These are phyloP conservation scores for Amitus sp. DNA, from an alignment of 2,888 invertebrate species.

Conservation along the genomic window DNA sequence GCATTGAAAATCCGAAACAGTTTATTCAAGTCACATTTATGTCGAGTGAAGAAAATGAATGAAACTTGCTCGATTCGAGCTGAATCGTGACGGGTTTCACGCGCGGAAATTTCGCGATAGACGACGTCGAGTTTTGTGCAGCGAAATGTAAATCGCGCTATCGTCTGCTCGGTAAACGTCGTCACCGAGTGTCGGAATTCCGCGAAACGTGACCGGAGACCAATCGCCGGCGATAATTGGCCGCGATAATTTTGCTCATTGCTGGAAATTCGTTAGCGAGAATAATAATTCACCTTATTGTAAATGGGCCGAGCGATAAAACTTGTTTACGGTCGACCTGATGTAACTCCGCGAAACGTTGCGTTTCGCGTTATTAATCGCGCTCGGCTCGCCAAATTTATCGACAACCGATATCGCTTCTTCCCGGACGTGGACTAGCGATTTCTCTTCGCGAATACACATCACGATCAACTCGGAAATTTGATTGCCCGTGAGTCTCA, in stretches of 20 bases:
- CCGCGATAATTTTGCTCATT: slow-evolving; percentile 36
- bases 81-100: no score
- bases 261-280: slow-evolving; percentile 37
- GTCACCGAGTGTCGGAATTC: slow-evolving; percentile 40
- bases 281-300: slow-evolving; percentile 41
- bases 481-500: no score
- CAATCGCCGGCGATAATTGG: slow-evolving; percentile 35
- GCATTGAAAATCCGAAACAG: no score
- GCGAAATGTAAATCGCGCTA: no score
- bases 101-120: no score
- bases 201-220: slow-evolving; percentile 37
- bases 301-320: slow-evolving; percentile 37
- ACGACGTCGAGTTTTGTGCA: no score
- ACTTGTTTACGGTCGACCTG: slow-evolving; percentile 38
- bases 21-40: no score
- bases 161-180: no score
- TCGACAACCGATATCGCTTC: neutral
- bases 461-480: no score
- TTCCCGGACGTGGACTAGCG: neutral
- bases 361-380: slow-evolving; percentile 8
- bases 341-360: slow-evolving; percentile 31
- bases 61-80: no score
- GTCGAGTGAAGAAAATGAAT: no score
- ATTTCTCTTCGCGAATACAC: no score
- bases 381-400: neutral